A percentile compares a stretch with the other conserved stretches of the same genome.
Conservation (phyloP, 2,888 invertebrate species). For the Terebella lapidaria region DNA sequence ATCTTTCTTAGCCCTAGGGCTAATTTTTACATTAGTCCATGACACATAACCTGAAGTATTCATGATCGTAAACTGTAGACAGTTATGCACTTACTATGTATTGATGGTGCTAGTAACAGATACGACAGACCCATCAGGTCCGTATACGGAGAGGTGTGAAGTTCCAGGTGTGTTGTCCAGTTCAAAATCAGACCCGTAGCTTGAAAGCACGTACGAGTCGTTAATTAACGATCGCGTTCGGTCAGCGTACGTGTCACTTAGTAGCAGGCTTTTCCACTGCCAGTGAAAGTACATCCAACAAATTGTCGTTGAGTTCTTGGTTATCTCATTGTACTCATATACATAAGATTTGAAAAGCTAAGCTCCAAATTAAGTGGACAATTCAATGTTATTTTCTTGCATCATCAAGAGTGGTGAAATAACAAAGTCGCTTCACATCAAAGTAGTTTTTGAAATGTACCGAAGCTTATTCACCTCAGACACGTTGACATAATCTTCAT, state of each 20-base stretch:
- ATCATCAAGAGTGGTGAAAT: too few relatives aligned
- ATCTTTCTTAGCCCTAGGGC: too few relatives aligned
- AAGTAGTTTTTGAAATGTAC: too few relatives aligned
- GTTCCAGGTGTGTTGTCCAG: constrained; percentile 66
- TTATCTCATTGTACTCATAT: too few relatives aligned
- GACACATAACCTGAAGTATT: too few relatives aligned
- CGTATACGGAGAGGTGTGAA: constrained; percentile 80
- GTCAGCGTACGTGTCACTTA: constrained; percentile 34
- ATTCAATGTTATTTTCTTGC: too few relatives aligned
- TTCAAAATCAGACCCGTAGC: constrained; percentile 55
- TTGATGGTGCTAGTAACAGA: constrained; percentile 89
- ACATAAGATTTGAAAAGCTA: too few relatives aligned
- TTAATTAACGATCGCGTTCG: constrained; percentile 32
- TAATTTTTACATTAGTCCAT: too few relatives aligned
- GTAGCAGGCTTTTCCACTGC: constrained; percentile 38
- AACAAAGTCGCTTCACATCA: too few relatives aligned
- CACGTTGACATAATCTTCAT: constrained; percentile 69
- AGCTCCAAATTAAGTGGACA: too few relatives aligned
- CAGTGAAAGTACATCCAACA: not conserved
- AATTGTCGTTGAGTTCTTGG: too few relatives aligned
- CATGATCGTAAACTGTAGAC: too few relatives aligned
- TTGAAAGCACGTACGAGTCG: constrained; percentile 39
- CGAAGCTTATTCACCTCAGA: constrained; percentile 65
- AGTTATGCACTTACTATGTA: constrained; percentile 69
- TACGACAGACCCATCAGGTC: constrained; percentile 83